These are phyloP conservation scores for Stenurella melanura DNA, from an alignment of 2,888 invertebrate species.

Conservation along the genomic window DNA sequence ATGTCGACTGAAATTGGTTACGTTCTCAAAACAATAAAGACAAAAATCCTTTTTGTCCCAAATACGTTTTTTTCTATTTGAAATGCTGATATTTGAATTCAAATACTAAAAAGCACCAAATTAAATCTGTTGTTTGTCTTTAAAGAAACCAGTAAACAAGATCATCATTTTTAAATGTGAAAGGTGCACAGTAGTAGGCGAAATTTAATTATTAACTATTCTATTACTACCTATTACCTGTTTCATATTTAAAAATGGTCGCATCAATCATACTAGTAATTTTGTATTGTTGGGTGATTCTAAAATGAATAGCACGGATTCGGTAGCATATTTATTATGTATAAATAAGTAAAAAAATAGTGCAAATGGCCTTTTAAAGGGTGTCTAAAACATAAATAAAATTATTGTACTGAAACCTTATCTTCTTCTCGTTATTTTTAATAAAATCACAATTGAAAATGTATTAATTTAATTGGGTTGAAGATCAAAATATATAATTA, in stretches of 20 bases:
- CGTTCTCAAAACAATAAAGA: neutral
- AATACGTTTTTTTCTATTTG: neutral
- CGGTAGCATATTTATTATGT: no score
- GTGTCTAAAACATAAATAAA: neutral
- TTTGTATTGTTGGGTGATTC: no score
- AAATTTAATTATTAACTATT: no score
- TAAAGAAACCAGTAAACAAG: no score
- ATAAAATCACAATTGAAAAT: neutral
- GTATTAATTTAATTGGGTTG: neutral
- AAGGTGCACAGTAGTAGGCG: no score
- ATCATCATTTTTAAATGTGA: no score
- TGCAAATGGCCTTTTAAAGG: neutral
- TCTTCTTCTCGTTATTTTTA: neutral
- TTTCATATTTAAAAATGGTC: no score
- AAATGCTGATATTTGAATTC: neutral
- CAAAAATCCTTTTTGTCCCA: conserved; percentile 9
- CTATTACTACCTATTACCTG: no score
- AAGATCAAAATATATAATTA: neutral
- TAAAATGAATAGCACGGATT: no score
- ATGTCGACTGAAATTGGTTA: neutral
- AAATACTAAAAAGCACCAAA: neutral
- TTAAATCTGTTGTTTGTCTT: no score
- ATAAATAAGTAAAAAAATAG: no score
- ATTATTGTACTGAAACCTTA: neutral
- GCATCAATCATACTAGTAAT: no score